Conservation (phyloP, 2,797 vertebrate species). For the Chelon labrosus region DNA sequence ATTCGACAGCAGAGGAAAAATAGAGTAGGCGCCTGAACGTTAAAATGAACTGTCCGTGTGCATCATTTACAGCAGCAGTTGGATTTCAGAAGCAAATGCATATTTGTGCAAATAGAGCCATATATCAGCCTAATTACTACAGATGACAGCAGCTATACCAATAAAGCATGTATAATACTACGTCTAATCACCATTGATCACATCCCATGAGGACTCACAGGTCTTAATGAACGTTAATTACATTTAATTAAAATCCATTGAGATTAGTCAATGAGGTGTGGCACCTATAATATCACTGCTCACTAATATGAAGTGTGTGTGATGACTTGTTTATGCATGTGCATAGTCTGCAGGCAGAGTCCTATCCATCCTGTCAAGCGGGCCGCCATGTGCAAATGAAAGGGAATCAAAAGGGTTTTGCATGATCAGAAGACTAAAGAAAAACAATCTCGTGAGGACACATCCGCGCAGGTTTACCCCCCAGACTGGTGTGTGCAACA, state of each 20-base stretch:
- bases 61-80: background rate
- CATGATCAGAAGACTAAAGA: slow-evolving; percentile 33
- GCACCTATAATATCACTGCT: slow-evolving; percentile 52
- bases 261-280: slow-evolving; percentile 59
- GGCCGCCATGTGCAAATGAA: slow-evolving; percentile 44
- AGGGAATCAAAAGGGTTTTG: slow-evolving; percentile 33
- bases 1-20: slow-evolving; percentile 10
- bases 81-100: slow-evolving; percentile 16
- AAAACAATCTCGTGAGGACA: slow-evolving; percentile 43
- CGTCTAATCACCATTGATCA: slow-evolving; percentile 64
- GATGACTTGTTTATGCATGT: slow-evolving; percentile 55
- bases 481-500: slow-evolving; percentile 7
- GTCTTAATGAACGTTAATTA: slow-evolving; percentile 67
- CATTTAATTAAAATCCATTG: slow-evolving; percentile 53
- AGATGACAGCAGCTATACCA: slow-evolving; percentile 37
- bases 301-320: slow-evolving; percentile 34
- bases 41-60: background rate
- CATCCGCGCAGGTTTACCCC: slow-evolving; percentile 15
- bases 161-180: slow-evolving; percentile 46
- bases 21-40: background rate
- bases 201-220: slow-evolving; percentile 28
- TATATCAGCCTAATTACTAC: slow-evolving; percentile 48
- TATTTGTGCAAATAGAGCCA: slow-evolving; percentile 25
- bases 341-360: slow-evolving; percentile 12
- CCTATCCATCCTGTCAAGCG: slow-evolving; percentile 33